Percentiles rank a stretch among this genome's conserved stretches.
These are phyloP conservation scores for Caenorhabditis plicata DNA, from an alignment of 2,888 invertebrate genomes.

Conservation along the genomic window DNA sequence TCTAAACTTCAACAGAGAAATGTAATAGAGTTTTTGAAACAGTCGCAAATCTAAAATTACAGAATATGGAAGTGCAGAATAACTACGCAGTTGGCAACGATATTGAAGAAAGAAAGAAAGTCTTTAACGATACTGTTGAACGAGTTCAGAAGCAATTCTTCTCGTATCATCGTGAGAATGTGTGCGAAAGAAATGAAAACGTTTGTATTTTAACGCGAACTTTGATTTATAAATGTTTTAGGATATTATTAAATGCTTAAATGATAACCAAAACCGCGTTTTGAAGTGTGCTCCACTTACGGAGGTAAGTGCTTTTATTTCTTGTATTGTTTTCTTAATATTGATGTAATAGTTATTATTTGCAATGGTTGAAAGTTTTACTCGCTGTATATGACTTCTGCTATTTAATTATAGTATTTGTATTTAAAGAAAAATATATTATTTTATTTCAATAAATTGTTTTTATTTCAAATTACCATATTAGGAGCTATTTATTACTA, in stretches of 20 bases:
- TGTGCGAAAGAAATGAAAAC: conserved; percentile 58
- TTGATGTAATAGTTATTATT: no score
- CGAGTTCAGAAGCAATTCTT: conserved; percentile 61
- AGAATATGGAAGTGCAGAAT: no score
- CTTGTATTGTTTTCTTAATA: no score
- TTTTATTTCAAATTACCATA: no score
- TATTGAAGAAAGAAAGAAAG: conserved; percentile 59
- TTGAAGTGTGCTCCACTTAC: conserved; percentile 56
- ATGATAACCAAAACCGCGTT: conserved; percentile 49
- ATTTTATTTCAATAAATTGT: background rate
- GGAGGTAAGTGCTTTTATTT: conserved; percentile 18
- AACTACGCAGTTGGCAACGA: no score
- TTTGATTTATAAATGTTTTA: conserved; percentile 21
- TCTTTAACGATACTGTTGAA: conserved; percentile 62
- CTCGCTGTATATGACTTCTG: no score
- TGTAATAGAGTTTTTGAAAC: conserved; percentile 7
- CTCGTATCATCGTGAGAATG: conserved; percentile 59
- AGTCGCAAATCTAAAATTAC: background rate
- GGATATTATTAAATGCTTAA: conserved; percentile 55
- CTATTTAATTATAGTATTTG: no score
- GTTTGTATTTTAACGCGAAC: conserved; percentile 26
- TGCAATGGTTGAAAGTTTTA: no score
- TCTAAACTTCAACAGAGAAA: conserved; percentile 52
- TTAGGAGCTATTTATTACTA: no score
- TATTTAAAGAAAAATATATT: background rate